These are phyloP conservation scores for Apamea anceps DNA, from an alignment of 2,888 invertebrate genomes.

Conservation along the genomic window DNA sequence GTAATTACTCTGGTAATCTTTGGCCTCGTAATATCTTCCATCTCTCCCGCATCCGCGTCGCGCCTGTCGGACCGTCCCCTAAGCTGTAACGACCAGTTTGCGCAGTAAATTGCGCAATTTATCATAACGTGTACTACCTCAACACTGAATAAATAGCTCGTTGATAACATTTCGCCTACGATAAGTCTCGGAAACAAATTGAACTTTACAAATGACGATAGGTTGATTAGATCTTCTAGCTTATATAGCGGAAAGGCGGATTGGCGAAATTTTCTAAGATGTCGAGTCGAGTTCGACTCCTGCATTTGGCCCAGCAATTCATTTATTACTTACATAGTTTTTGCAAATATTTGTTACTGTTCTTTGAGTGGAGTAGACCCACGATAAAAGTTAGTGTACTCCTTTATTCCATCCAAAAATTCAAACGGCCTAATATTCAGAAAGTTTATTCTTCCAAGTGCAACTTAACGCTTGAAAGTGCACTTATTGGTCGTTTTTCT, in stretches of 20 bases:
- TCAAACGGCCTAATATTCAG: background rate
- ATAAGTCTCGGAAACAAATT: constrained; percentile 17
- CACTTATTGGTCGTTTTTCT: constrained; percentile 17
- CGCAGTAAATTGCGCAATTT: constrained; percentile 37
- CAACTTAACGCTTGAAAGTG: constrained; percentile 23
- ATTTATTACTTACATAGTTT: background rate
- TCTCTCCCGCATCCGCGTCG: background rate
- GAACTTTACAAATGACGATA: constrained; percentile 15
- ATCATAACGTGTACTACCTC: constrained; percentile 36
- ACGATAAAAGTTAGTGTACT: background rate
- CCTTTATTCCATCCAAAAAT: background rate
- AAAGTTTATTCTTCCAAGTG: constrained; percentile 17
- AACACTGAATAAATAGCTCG: constrained; percentile 32
- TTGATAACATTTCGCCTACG: constrained; percentile 19
- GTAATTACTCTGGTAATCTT: background rate
- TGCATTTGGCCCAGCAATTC: background rate
- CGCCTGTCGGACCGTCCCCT: constrained; percentile 1
- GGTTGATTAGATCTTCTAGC: constrained; percentile 10
- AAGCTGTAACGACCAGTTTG: constrained; percentile 23
- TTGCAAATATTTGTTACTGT: background rate
- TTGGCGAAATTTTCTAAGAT: background rate
- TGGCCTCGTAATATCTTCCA: background rate
- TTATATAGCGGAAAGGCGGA: background rate
- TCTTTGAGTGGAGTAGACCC: too few relatives aligned
- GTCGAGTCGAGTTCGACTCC: background rate